These are phyloP conservation scores for Pollenia angustigena DNA, from an alignment of 2,888 invertebrate species.

Conservation along the genomic window DNA sequence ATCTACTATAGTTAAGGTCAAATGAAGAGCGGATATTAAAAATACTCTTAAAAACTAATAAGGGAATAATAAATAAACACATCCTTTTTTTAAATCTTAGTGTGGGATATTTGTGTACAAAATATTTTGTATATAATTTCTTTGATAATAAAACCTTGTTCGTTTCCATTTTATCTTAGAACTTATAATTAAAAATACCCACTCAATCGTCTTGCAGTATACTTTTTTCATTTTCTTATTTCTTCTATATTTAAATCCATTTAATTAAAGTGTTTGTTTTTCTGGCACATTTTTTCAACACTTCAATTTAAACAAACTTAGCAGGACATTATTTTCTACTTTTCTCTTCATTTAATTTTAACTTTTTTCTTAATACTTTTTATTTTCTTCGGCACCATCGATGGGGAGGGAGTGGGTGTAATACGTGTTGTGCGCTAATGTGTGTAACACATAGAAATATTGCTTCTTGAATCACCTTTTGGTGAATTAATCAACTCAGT, in stretches of 20 bases:
- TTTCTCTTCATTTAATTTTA: slow-evolving; percentile 27
- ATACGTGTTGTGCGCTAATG: neutral
- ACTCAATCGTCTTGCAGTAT: neutral
- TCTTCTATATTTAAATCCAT: slow-evolving; percentile 48
- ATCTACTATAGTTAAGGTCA: too few relatives aligned
- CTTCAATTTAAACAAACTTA: slow-evolving; percentile 39
- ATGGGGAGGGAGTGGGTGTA: neutral
- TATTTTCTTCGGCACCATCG: neutral
- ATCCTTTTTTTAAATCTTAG: too few relatives aligned
- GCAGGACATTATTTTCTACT: slow-evolving; percentile 39
- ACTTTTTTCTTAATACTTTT: neutral
- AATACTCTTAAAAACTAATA: too few relatives aligned
- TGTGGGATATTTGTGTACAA: too few relatives aligned
- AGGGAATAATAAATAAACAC: too few relatives aligned
- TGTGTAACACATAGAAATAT: neutral
- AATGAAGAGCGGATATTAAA: too few relatives aligned
- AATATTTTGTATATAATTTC: too few relatives aligned
- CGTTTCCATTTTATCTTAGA: too few relatives aligned
- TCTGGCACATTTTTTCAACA: neutral
- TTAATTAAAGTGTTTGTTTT: slow-evolving; percentile 56
- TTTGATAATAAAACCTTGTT: too few relatives aligned
- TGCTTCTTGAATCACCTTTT: too few relatives aligned
- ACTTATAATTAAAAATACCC: neutral
- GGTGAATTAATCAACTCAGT: too few relatives aligned
- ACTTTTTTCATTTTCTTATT: neutral